Percentiles rank a stretch among this genome's conserved stretches.
Evolutionary conservation across 2,888 invertebrate species (phyloP).

Genomic region (Allophyes oxyacanthae): DNA sequence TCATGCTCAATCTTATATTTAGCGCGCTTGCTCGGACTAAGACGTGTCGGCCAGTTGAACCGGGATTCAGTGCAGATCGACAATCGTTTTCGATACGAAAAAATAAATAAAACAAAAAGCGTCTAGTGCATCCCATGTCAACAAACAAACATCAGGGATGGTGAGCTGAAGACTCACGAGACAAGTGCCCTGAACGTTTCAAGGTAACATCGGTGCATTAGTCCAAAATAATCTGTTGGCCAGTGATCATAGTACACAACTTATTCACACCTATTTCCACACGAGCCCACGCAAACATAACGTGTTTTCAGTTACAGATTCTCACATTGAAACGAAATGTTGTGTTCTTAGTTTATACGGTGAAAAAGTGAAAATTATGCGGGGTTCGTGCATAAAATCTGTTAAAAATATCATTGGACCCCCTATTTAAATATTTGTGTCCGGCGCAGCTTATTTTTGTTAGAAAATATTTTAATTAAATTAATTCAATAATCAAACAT

Average conservation of each 20-base stretch:
- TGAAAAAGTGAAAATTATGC: conserved; percentile 77
- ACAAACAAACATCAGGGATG: conserved; percentile 72
- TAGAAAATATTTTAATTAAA: conserved; percentile 32
- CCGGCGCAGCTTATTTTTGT: conserved; percentile 54
- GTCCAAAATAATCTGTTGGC: conserved; percentile 79
- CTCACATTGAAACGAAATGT: conserved; percentile 86
- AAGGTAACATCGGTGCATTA: conserved; percentile 84
- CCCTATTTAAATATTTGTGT: conserved; percentile 50
- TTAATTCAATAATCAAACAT: conserved; percentile 75
- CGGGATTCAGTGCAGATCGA: conserved; percentile 84
- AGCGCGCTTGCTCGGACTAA: conserved; percentile 83
- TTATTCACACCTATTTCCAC: conserved; percentile 88
- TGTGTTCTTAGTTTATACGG: conserved; percentile 86
- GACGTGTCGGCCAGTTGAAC: conserved; percentile 84
- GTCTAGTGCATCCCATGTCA: conserved; percentile 67
- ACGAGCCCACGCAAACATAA: conserved; percentile 86
- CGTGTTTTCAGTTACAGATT: conserved; percentile 85
- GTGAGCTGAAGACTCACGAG: conserved; percentile 65
- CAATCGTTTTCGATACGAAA: conserved; percentile 74
- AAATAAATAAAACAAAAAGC: conserved; percentile 62
- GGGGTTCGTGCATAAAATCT: conserved; percentile 73
- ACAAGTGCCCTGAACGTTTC: conserved; percentile 71
- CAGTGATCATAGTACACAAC: conserved; percentile 83
- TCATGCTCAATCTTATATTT: conserved; percentile 88
- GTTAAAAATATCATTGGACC: conserved; percentile 40